Base-by-base conservation (phyloP, 2,797 vertebrate species). In the Discoglossus pictus region DNA sequence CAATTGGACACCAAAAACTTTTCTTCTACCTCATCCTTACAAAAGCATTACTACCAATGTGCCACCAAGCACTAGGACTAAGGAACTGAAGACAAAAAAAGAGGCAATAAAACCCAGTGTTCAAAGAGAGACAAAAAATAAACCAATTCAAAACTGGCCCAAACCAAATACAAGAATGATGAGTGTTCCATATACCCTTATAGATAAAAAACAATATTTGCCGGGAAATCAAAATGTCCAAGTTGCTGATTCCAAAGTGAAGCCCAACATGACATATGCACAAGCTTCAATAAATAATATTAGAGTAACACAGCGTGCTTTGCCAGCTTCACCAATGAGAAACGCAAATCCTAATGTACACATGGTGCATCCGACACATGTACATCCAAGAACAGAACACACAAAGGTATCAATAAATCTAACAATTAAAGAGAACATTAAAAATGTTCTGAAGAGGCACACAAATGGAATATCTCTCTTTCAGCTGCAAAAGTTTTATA, bases 401-500 rank as follows among this genome's bases (percentile, higher is more conserved):
- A 48, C 8, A 9, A 3, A 8, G n/a, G 27, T 15, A 15, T 12
- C 35, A 7, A 0, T 11, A 36, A 25, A 7, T 18, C 36, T 31
- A 16, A n/a, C 6, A 35, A 17, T 65, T 13, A 61, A 60, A 54
- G 16, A 61, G 12, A 72, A 72, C 31, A 20, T 72, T 15, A 12
- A 12, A 5, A 0, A 1, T 8, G 16, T 72, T 7, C 18, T 72
- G 47, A 39, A 46, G 16, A 9, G 1, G 9, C 40, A 65, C 53
- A 4, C 8, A 5, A 9, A 24, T 16, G 69, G 69, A 21, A 25
- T 72, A 39, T 31, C 62, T 2, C 15, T 65, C n/a, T 65, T 61
- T n/a, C 44, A 65, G 11, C 20, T 72, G 15, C 62, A 65, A 23
- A 65, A 61, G 21, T 1, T 47, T 1, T 72, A 65, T n/a, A 21